Percentiles rank a stretch among this genome's conserved stretches.
phyloP scores from a whole-genome alignment of 2,113 vertebrate species.

The Parotia lawesii region DNA sequence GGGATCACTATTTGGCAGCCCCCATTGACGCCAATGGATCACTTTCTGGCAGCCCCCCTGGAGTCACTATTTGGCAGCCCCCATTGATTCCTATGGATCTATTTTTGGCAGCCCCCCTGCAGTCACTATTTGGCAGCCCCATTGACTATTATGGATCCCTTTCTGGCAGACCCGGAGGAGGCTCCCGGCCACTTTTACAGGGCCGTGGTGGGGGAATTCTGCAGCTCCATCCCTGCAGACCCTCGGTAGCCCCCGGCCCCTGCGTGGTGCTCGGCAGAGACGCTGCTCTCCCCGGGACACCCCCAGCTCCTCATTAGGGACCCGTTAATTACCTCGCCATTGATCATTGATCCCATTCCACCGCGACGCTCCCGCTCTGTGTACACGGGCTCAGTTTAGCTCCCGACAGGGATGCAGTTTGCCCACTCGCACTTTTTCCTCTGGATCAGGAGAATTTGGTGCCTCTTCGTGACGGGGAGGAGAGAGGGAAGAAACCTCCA shows the following conservation, averaged over 20 bases:
- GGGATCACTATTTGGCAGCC: no score
- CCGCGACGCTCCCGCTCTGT: rapidly evolving
- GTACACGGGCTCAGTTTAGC: not conserved
- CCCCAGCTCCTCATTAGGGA: not conserved
- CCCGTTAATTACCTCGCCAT: not conserved
- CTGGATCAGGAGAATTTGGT: not conserved
- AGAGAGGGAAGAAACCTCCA: not conserved
- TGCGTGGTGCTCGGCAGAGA: rapidly evolving
- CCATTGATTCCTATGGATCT: no score
- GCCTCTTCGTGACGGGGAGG: not conserved
- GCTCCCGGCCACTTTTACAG: rapidly evolving
- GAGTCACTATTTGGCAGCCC: no score
- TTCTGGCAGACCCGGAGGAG: not conserved
- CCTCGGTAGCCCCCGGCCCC: rapidly evolving
- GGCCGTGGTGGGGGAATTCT: rapidly evolving
- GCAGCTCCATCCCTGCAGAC: not conserved
- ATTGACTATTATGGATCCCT: no score
- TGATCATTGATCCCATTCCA: rapidly evolving
- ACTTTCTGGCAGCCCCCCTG: no score
- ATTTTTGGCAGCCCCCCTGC: no score
- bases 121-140: no score
- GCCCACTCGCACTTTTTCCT: not conserved
- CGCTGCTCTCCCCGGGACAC: rapidly evolving
- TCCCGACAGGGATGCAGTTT: not conserved
- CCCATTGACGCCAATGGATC: no score